Evolutionary conservation across 2,797 vertebrate genomes (phyloP), one percentile per base, ranked within the genome.

Genomic region (Microhierax caerulescens): DNA sequence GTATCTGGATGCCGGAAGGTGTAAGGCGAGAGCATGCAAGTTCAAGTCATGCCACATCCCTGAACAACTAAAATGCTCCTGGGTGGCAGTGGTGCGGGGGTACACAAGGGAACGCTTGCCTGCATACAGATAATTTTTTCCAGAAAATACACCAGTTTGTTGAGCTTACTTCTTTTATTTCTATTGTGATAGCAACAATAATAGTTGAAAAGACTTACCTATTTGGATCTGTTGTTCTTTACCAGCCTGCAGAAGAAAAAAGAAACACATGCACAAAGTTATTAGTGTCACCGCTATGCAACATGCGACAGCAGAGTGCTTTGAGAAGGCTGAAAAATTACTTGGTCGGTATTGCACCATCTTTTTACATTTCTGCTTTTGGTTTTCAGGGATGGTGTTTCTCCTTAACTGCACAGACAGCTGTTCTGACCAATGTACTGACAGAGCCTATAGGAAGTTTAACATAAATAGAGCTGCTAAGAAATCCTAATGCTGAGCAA

Each of bases 221-320:
- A 98, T 97, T 98, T 94, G 97, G 90, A 97, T 98, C 96, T 98
- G 96, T n/a, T 97, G 98, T 95, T 98, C 98, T 98, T 98, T 98
- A 91, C 97, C 98, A 99, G 98, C 98, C 99, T 99, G 98, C 90
- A 95, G 91, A 72, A 79, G 64, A 93, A 90, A 97, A 73, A 94
- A 97, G 84, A 97, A 94, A 95, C 25, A 94, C 41, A 75, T 11
- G 57, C 25, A 88, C 34, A 37, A 69, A 95, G 93, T 92, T 74
- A 91, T 96, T 92, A 95, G 85, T 36, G 89, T 60, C 82, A 91
- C 59, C 91, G 76, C 92, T 76, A 61, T 17, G 32, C 43, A 23
- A 11, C 1, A 5, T 12, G 64, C 4, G n/a, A 74, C 18, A 21
- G 73, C 39, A 43, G 7, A 34, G 45, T 1, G 12, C 85, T 37